Percentiles rank a stretch among this genome's conserved stretches.
These are phyloP conservation scores for Haliclona indistincta DNA, from an alignment of 37 sponge, comb jelly and placozoan species.

Conservation along the genomic window DNA sequence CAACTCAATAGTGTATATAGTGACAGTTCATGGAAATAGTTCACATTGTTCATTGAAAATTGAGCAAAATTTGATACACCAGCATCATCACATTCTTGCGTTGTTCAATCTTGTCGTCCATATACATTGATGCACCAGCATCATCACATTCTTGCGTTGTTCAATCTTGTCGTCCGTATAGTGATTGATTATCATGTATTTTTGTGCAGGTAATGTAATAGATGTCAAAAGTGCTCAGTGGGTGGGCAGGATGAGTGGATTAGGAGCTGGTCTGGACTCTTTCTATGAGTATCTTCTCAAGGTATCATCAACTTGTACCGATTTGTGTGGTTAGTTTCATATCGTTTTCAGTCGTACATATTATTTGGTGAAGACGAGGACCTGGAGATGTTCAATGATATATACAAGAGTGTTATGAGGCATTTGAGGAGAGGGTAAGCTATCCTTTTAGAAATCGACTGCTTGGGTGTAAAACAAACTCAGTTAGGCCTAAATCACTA, in stretches of 20 bases:
- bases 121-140: not conserved
- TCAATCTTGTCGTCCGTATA: not conserved
- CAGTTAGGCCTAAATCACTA: too few relatives aligned
- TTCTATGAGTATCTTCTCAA: slow-evolving; percentile 97
- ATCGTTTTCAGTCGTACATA: slow-evolving; percentile 71
- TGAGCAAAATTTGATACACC: too few relatives aligned
- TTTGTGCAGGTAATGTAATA: slow-evolving; percentile 80
- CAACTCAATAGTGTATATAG: too few relatives aligned
- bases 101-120: not conserved
- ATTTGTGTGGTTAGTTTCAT: not conserved
- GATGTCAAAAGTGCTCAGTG: slow-evolving; percentile 85
- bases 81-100: not conserved
- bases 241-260: slow-evolving; percentile 84
- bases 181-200: too few relatives aligned
- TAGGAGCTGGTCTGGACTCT: slow-evolving; percentile 99
- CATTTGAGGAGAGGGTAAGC: slow-evolving; percentile 79
- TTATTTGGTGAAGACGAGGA: slow-evolving; percentile 93
- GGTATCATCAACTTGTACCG: slow-evolving; percentile 39
- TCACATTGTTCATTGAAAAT: too few relatives aligned
- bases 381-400: slow-evolving; percentile 79
- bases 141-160: not conserved
- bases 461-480: too few relatives aligned
- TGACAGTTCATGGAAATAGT: too few relatives aligned
- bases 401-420: slow-evolving; percentile 78
- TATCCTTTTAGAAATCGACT: not conserved